Percentiles rank a stretch among this genome's conserved stretches.
Evolutionary conservation across 2,113 vertebrate species (phyloP).

Genomic region (Callaeas wilsoni): DNA sequence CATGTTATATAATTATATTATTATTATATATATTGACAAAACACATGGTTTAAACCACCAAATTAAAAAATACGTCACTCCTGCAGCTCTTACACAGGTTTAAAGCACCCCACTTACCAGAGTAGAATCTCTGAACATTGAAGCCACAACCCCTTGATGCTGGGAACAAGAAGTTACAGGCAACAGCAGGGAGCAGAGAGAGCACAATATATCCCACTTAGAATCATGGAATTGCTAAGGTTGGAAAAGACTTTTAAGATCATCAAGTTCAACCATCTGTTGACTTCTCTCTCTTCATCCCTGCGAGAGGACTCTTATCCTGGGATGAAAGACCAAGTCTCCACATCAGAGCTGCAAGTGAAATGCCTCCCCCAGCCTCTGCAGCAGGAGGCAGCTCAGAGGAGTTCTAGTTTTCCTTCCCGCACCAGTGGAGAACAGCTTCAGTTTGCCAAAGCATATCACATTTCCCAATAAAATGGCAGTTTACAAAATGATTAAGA

Average conservation of each 20-base stretch:
- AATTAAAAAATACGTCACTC: not conserved
- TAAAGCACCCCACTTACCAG: not conserved
- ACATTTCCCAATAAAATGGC: not conserved
- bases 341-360: accelerated
- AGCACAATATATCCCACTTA: not conserved
- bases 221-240: not conserved
- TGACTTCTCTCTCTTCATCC: not conserved
- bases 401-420: not conserved
- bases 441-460: not conserved
- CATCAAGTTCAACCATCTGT: not conserved
- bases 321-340: not conserved
- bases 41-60: not conserved
- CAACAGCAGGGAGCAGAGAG: not conserved
- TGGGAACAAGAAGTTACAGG: not conserved
- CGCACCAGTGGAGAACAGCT: not conserved
- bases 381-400: not conserved
- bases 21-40: not conserved
- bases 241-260: not conserved
- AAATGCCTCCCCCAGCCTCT: not conserved
- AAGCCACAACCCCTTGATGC: not conserved
- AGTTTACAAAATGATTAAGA: constrained; percentile 11
- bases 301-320: not conserved
- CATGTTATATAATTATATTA: not conserved
- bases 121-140: not conserved
- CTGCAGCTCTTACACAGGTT: not conserved